A percentile compares a stretch with the other conserved stretches of the same genome.
These are phyloP conservation scores for Setophaga coronata DNA, from an alignment of 2,113 vertebrate species.

Conservation along the genomic window DNA sequence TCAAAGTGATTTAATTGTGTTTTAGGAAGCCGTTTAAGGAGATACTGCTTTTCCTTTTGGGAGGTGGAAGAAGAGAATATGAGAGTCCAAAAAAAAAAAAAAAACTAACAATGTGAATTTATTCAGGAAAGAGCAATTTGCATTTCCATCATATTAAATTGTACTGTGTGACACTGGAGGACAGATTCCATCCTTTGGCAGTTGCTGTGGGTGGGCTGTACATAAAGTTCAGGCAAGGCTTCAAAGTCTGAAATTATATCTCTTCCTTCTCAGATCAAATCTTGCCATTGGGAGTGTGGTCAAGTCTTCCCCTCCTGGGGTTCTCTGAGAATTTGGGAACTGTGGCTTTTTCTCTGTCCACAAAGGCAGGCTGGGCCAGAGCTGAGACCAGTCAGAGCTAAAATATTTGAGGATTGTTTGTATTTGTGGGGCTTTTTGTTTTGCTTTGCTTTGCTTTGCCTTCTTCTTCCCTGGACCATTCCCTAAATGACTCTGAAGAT, in stretches of 20 bases:
- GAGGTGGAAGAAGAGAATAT: background rate
- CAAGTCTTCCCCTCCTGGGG: background rate
- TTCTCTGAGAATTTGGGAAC: background rate
- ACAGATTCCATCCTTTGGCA: background rate
- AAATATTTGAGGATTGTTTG: background rate
- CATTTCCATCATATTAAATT: background rate
- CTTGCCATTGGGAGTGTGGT: background rate
- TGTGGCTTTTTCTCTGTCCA: background rate
- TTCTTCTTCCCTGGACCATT: background rate
- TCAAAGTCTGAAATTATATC: background rate
- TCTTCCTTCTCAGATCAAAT: background rate
- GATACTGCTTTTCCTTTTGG: background rate
- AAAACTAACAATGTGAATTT: background rate
- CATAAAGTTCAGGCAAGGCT: background rate
- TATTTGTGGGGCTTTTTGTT: background rate
- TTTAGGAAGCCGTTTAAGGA: background rate
- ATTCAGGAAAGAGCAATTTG: background rate
- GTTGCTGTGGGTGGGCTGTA: background rate
- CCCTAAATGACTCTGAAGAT: background rate
- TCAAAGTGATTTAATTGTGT: rapidly evolving
- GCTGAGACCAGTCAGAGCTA: background rate
- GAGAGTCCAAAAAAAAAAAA: background rate
- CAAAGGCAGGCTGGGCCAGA: background rate
- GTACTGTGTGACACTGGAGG: background rate
- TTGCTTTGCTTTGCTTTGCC: background rate